Evolutionary conservation across 2,888 invertebrate species (phyloP).

Genomic region (Willowsia nigromaculata): DNA sequence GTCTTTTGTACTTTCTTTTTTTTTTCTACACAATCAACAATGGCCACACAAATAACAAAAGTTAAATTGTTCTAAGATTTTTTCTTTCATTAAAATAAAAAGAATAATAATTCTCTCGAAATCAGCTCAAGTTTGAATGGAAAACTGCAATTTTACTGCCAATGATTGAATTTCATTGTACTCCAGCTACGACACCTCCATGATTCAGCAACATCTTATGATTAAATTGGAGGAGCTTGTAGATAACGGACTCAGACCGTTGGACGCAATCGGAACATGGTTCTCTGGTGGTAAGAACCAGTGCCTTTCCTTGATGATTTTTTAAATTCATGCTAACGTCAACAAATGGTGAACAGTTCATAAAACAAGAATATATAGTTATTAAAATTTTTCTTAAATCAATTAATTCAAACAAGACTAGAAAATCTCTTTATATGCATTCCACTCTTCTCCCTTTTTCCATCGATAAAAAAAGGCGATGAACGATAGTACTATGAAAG

Average conservation of each 20-base stretch:
- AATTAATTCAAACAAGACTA: neutral
- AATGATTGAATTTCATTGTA: too few species aligned
- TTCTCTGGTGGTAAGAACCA: constrained; percentile 19
- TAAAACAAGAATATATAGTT: constrained; percentile 29
- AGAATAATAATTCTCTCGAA: too few species aligned
- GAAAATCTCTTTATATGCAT: too few species aligned
- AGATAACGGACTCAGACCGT: neutral
- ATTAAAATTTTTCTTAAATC: neutral
- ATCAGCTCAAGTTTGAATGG: too few species aligned
- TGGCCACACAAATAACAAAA: too few species aligned
- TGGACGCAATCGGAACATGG: constrained; percentile 12
- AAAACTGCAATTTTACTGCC: too few species aligned
- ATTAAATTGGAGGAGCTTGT: constrained; percentile 38
- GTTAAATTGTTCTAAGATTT: too few species aligned
- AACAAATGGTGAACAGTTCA: neutral
- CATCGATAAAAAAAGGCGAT: neutral
- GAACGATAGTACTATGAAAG: neutral
- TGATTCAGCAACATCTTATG: constrained; percentile 51
- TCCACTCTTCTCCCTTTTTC: neutral
- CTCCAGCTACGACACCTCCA: neutral
- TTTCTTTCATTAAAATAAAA: too few species aligned
- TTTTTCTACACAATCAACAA: too few species aligned
- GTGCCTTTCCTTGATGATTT: constrained; percentile 47
- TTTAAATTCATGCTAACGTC: constrained; percentile 48
- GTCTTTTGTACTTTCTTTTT: too few species aligned